phyloP scores from a whole-genome alignment of 1,140 invertebrate species.

The Bombus terrestris region DNA sequence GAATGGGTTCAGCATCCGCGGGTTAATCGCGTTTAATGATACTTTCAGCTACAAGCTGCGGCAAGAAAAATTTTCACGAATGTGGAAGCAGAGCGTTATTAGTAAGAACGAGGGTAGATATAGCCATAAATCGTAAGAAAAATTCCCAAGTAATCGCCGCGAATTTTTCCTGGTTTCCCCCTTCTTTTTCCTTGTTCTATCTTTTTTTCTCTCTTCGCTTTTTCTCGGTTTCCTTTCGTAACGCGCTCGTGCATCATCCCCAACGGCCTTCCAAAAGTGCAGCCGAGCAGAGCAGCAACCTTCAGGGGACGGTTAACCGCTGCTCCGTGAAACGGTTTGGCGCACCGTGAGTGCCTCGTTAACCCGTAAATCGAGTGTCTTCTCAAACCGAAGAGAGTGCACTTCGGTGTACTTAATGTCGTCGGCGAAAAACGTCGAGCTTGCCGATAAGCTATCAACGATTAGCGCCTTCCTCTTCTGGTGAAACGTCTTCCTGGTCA shows the following conservation, averaged over 20 bases:
- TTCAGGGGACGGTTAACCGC: conserved; percentile 52
- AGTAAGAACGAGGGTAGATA: not conserved
- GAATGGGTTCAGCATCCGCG: too few relatives aligned
- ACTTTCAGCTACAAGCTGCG: too few relatives aligned
- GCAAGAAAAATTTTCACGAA: too few relatives aligned
- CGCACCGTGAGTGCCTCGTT: conserved; percentile 51
- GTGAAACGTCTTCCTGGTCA: not conserved
- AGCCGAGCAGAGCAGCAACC: conserved; percentile 13
- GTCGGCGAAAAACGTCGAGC: conserved; percentile 45
- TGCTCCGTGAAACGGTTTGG: conserved; percentile 48
- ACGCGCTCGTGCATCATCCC: conserved; percentile 36
- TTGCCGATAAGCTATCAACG: conserved; percentile 48
- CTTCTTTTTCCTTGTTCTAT: not conserved
- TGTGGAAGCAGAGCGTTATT: too few relatives aligned
- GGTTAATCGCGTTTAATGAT: too few relatives aligned
- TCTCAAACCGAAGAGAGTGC: conserved; percentile 49
- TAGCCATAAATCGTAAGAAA: conserved; percentile 23
- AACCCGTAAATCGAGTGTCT: conserved; percentile 58
- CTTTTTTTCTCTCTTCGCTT: not conserved
- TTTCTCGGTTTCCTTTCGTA: too few relatives aligned
- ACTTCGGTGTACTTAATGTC: conserved; percentile 53
- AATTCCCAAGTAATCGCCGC: not conserved
- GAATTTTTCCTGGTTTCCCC: not conserved
- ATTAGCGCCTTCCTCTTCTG: conserved; percentile 20
- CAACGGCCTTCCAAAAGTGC: conserved; percentile 44